Base-by-base conservation (phyloP, 2,888 invertebrate genomes). In the Kryphioiulus occultus region DNA sequence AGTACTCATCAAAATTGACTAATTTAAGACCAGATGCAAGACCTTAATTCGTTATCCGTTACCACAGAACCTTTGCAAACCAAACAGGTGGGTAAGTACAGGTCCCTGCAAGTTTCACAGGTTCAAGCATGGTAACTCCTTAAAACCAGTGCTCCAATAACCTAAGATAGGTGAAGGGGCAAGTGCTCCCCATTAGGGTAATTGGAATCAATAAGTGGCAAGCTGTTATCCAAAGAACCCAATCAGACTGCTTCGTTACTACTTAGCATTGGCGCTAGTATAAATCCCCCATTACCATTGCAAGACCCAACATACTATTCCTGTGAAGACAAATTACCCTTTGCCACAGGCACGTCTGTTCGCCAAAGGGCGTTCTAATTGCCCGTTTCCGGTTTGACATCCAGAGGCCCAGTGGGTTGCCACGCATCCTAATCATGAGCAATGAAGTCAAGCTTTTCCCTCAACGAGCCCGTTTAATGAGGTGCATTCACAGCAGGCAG, bases 351-450 rank as follows among this genome's bases (percentile, higher is more conserved):
- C 26, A 26, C 30, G 17, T 78, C 10, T 9, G 78, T 78, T 78
- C 30, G 78, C 78, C 78, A 78, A 15, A 78, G 30, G 78, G 78
- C 78, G 4, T 78, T 78, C 30, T 78, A 78, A 78, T 78, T 30
- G 30, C 78, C 78, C 78, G 26, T 78, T 78, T 78, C 78, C 78
- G 30, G 78, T 15, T 30, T 78, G 78, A 78, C 78, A 78, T 78
- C 78, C 78, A 32, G 17, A 30, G 30, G 9, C 78, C 78, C 78
- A 78, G 78, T 26, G 26, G 78, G 78, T 78, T 30, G 30, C 30
- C 78, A 78, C 30, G 17, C 17, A 68, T 32, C 78, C 78, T 78
- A 78, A 78, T 78, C 78, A 78, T 15, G 78, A 78, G 78, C 78
- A 78, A 78, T 30, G 78, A 78, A 78, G 30, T 30, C 12, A 9